Conservation (phyloP, 2,888 invertebrate genomes). For the Sussaba pulchella region DNA sequence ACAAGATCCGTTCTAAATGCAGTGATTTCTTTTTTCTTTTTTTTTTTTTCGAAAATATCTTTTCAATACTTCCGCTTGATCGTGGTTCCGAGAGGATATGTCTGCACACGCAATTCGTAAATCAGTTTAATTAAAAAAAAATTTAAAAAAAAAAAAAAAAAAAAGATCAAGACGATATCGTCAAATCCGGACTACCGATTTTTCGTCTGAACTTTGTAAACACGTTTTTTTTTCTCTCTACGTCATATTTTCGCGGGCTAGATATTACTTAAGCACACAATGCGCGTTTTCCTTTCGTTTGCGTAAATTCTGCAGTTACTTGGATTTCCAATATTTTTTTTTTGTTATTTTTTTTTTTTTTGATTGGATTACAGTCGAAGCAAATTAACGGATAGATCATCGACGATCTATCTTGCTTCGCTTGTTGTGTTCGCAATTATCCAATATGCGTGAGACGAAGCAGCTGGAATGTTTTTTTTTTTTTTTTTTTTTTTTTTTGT, state of each 20-base stretch:
- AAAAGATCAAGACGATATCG: slow-evolving; percentile 15
- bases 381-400: slow-evolving; percentile 60
- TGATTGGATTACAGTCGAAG: slow-evolving; percentile 68
- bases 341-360: slow-evolving; percentile 63
- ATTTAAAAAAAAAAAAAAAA: slow-evolving; percentile 11
- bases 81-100: slow-evolving; percentile 47
- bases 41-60: not conserved
- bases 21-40: slow-evolving; percentile 27
- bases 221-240: slow-evolving; percentile 40
- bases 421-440: slow-evolving; percentile 54
- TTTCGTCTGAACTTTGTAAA: slow-evolving; percentile 27
- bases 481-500: slow-evolving; percentile 42
- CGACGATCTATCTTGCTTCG: slow-evolving; percentile 35
- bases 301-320: slow-evolving; percentile 41
- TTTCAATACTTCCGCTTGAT: slow-evolving; percentile 21
- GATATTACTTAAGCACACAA: slow-evolving; percentile 55
- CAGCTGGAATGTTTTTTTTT: slow-evolving; percentile 80
- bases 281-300: slow-evolving; percentile 37
- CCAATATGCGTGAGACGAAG: slow-evolving; percentile 71
- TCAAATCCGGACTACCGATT: slow-evolving; percentile 27
- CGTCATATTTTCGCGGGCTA: slow-evolving; percentile 48
- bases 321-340: slow-evolving; percentile 47
- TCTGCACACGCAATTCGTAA: slow-evolving; percentile 42
- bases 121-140: slow-evolving; percentile 17
- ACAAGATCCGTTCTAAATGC: slow-evolving; percentile 41